These are phyloP conservation scores for Nephrotoma appendiculata DNA, from an alignment of 2,888 invertebrate genomes.

Conservation along the genomic window DNA sequence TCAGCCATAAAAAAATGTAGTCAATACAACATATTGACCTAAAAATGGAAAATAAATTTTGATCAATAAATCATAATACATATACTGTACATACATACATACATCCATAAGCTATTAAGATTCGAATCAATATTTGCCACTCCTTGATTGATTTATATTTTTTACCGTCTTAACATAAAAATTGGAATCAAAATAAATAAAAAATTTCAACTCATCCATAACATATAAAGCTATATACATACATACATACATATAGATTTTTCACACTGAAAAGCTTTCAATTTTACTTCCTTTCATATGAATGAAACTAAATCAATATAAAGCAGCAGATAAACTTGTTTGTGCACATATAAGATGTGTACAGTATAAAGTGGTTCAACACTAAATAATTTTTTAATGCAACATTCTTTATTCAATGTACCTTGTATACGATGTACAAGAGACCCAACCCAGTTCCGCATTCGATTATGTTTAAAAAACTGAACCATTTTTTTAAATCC, in stretches of 20 bases:
- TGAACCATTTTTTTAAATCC: no score
- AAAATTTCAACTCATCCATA: not conserved
- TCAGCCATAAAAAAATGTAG: no score
- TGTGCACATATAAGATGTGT: not conserved
- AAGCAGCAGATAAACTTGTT: not conserved
- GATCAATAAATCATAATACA: not conserved
- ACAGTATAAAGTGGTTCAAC: not conserved
- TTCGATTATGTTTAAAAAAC: no score
- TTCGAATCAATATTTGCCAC: not conserved
- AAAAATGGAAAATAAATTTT: not conserved
- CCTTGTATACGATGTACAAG: not conserved
- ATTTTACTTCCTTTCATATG: not conserved
- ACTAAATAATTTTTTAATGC: not conserved
- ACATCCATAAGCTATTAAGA: not conserved
- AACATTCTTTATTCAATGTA: not conserved
- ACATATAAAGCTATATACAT: not conserved
- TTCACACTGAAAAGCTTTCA: not conserved
- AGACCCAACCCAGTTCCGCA: no score
- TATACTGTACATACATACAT: no score
- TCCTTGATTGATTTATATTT: not conserved
- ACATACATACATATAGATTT: not conserved
- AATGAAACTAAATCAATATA: not conserved
- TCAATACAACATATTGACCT: not conserved
- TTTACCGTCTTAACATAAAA: not conserved
- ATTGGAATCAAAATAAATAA: not conserved